Evolutionary conservation across 92 coral and sea anemone species (phyloP).

Genomic region (Parazoanthus swiftii): DNA sequence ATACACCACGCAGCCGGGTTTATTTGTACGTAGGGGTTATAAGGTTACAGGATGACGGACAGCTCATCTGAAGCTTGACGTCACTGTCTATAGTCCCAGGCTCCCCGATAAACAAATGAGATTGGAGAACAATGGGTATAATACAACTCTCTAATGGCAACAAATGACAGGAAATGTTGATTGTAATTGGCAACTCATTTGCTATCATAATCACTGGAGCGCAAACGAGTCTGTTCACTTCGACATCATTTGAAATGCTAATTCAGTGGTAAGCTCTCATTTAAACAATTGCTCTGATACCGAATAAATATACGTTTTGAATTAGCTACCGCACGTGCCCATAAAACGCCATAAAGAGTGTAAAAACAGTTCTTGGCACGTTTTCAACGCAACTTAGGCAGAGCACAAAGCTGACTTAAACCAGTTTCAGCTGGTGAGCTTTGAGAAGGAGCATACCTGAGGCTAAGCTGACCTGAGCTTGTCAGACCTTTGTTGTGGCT

Average conservation of each 20-base stretch:
- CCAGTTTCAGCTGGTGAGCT: slow-evolving; percentile 8
- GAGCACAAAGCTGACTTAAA: background rate
- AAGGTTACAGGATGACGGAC: background rate
- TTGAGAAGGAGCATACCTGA: background rate
- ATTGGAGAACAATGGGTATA: background rate
- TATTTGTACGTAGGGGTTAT: background rate
- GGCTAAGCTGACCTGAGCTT: background rate
- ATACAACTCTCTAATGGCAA: background rate
- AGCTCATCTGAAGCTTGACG: slow-evolving; percentile 16
- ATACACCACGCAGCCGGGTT: slow-evolving; percentile 29
- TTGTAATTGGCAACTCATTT: slow-evolving; percentile 11
- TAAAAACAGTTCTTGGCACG: background rate
- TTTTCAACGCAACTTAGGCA: background rate
- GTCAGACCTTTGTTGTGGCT: slow-evolving; percentile 9
- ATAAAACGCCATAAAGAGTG: background rate
- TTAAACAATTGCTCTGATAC: background rate
- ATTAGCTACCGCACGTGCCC: slow-evolving; percentile 1
- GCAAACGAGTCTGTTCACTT: slow-evolving; percentile 10
- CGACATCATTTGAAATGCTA: background rate
- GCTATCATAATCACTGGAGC: slow-evolving; percentile 25
- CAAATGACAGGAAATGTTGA: slow-evolving; percentile 5
- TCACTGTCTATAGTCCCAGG: slow-evolving; percentile 1
- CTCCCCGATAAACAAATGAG: background rate
- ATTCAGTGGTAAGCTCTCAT: background rate
- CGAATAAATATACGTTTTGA: slow-evolving; percentile 4